These are phyloP conservation scores for Lepidocyrtoides sp. DNA, from an alignment of 2,888 invertebrate genomes.

Conservation along the genomic window DNA sequence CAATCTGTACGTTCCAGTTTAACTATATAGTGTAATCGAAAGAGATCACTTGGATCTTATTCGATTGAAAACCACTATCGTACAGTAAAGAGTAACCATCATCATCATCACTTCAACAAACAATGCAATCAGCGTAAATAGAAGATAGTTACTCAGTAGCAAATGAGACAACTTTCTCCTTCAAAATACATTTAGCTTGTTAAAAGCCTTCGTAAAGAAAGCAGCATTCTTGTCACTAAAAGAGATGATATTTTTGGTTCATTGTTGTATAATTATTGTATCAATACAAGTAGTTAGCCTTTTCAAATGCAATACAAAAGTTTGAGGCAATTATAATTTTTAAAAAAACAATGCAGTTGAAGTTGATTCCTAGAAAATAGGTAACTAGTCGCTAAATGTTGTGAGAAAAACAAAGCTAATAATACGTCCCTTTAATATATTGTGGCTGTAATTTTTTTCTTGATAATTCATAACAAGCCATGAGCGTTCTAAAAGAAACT, in stretches of 20 bases:
- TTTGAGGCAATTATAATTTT: background rate
- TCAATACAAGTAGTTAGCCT: background rate
- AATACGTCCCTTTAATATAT: conserved; percentile 49
- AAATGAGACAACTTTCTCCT: too few relatives aligned
- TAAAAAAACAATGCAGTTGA: background rate
- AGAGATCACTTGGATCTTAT: background rate
- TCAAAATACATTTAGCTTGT: background rate
- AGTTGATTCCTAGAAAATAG: background rate
- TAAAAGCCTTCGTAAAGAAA: too few relatives aligned
- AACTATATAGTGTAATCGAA: background rate
- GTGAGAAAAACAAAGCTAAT: conserved; percentile 48
- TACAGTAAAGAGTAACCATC: background rate
- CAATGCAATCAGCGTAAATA: background rate
- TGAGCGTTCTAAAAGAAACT: background rate
- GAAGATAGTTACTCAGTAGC: background rate
- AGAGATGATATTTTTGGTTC: too few relatives aligned
- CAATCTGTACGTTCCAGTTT: too few relatives aligned
- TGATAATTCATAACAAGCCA: conserved; percentile 5
- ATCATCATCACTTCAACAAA: background rate
- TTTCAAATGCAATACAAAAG: background rate
- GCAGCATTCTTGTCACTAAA: too few relatives aligned
- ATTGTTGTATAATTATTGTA: too few relatives aligned
- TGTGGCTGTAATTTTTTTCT: background rate
- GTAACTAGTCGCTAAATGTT: background rate
- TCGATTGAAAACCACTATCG: too few relatives aligned